A percentile compares a stretch with the other conserved stretches of the same genome.
These are phyloP conservation scores for Pararge aegeria DNA, from an alignment of 1,140 invertebrate species.

Conservation along the genomic window DNA sequence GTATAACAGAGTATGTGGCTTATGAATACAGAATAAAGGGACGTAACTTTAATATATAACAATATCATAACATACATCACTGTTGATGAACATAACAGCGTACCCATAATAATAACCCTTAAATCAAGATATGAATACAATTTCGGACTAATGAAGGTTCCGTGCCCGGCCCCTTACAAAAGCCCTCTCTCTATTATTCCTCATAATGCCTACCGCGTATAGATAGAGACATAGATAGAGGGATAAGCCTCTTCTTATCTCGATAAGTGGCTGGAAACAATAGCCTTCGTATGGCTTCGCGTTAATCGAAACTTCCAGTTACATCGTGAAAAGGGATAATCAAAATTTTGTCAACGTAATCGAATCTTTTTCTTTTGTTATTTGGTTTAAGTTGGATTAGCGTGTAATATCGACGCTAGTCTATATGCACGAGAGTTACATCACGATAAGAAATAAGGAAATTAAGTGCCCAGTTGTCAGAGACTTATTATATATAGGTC, in stretches of 20 bases:
- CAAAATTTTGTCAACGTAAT: constrained; percentile 21
- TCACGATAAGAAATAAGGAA: too few species aligned
- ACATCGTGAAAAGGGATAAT: constrained; percentile 22
- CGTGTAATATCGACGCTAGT: too few species aligned
- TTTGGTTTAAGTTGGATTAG: not conserved
- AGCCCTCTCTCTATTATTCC: constrained; percentile 28
- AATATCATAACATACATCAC: not conserved
- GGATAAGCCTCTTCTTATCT: constrained; percentile 31
- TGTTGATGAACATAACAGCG: constrained; percentile 18
- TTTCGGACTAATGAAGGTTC: constrained; percentile 42
- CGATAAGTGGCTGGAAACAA: constrained; percentile 27
- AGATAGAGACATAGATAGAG: constrained; percentile 21
- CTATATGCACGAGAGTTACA: too few species aligned
- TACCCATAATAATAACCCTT: constrained; percentile 26
- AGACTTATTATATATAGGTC: too few species aligned
- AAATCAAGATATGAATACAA: constrained; percentile 47
- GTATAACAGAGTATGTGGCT: not conserved
- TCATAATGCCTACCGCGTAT: constrained; percentile 22
- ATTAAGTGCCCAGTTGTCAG: too few species aligned
- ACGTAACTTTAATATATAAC: not conserved
- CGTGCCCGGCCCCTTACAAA: constrained; percentile 26
- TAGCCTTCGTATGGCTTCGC: constrained; percentile 24
- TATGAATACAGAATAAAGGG: not conserved
- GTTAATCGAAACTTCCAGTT: constrained; percentile 32
- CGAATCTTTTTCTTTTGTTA: constrained; percentile 18